Evolutionary conservation across 2,797 vertebrate species (phyloP).

Genomic region (Crenichthys baileyi): DNA sequence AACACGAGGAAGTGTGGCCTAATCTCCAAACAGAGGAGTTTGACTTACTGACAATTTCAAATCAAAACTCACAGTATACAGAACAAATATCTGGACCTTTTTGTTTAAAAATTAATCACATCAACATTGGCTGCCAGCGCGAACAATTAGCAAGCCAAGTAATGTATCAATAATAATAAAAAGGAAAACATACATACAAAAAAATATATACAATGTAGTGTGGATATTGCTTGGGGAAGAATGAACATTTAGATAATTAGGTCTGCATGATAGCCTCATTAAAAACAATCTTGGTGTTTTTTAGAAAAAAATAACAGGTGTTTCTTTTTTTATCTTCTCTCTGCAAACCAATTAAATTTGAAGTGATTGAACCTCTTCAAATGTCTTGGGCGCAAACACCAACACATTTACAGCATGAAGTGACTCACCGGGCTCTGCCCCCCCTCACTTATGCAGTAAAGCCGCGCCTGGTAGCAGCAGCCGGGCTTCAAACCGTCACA

Average conservation of each 20-base stretch:
- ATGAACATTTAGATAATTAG: neutral
- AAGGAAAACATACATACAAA: neutral
- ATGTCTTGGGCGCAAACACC: constrained; percentile 19
- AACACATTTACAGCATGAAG: constrained; percentile 25
- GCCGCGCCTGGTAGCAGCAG: constrained; percentile 87
- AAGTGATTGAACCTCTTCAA: constrained; percentile 34
- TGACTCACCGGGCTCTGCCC: constrained; percentile 93
- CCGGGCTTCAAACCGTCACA: constrained; percentile 93
- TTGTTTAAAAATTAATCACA: constrained; percentile 50
- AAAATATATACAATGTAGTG: neutral
- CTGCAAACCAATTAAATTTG: neutral
- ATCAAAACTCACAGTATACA: constrained; percentile 58
- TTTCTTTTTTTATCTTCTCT: constrained; percentile 1
- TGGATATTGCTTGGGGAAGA: neutral
- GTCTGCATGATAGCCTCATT: neutral
- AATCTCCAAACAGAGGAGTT: constrained; percentile 47
- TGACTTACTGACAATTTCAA: constrained; percentile 55
- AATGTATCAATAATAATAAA: constrained; percentile 9
- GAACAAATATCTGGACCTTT: constrained; percentile 42
- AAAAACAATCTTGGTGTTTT: neutral
- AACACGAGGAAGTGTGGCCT: constrained; percentile 47
- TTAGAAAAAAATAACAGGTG: neutral
- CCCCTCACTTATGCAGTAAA: constrained; percentile 92
- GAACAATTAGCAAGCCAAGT: constrained; percentile 12
- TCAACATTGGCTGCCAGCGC: constrained; percentile 15